Evolutionary conservation across 1,140 invertebrate species (phyloP).

Genomic region (Drepana arcuata): DNA sequence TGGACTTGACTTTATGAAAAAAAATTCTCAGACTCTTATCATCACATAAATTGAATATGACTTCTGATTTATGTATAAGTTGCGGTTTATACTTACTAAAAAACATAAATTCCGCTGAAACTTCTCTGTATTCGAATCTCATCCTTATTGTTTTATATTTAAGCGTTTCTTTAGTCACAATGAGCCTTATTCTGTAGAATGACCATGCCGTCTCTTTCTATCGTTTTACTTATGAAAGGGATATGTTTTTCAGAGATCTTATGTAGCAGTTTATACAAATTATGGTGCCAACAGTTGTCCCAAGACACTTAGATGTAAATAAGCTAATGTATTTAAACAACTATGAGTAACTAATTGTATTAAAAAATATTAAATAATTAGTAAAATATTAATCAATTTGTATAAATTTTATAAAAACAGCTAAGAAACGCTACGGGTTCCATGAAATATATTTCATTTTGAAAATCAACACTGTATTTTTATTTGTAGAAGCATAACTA

Average conservation of each 20-base stretch:
- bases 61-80: slow-evolving; percentile 48
- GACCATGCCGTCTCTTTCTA: too few relatives aligned
- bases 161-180: slow-evolving; percentile 47
- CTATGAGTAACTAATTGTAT: slow-evolving; percentile 17
- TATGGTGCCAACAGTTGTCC: slow-evolving; percentile 62
- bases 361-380: slow-evolving; percentile 5
- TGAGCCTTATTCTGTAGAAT: too few relatives aligned
- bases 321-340: slow-evolving; percentile 39
- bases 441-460: slow-evolving; percentile 67
- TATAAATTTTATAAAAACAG: slow-evolving; percentile 65
- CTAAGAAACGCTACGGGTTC: slow-evolving; percentile 71
- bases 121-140: slow-evolving; percentile 61
- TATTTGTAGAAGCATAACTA: too few relatives aligned
- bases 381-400: slow-evolving; percentile 46
- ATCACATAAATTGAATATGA: too few relatives aligned
- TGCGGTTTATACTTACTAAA: slow-evolving; percentile 64
- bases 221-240: too few relatives aligned
- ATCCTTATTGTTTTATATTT: slow-evolving; percentile 36
- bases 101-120: slow-evolving; percentile 30
- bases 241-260: too few relatives aligned
- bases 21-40: too few relatives aligned
- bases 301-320: slow-evolving; percentile 48
- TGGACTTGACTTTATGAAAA: too few relatives aligned
- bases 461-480: slow-evolving; percentile 40
- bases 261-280: too few relatives aligned